These are phyloP conservation scores for Papilio glaucus DNA, from an alignment of 1,140 invertebrate species.

Conservation along the genomic window DNA sequence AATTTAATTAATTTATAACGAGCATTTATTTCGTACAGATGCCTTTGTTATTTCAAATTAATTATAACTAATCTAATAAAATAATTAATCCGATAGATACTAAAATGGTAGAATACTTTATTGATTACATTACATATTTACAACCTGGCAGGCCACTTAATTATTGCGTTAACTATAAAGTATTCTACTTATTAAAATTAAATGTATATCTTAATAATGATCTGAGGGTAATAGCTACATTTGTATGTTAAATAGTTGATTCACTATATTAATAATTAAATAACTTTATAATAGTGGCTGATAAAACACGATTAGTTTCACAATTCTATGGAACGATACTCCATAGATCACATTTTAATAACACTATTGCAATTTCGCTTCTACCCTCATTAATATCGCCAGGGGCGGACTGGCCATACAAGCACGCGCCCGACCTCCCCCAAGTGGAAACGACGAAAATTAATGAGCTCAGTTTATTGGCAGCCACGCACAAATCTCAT, in stretches of 20 bases:
- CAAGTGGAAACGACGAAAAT: slow-evolving; percentile 82
- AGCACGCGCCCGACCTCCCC: slow-evolving; percentile 79
- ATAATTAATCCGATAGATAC: not conserved
- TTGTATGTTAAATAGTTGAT: slow-evolving; percentile 33
- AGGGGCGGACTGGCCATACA: slow-evolving; percentile 84
- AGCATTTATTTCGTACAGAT: not conserved
- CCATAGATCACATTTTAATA: slow-evolving; percentile 71
- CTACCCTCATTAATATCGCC: slow-evolving; percentile 83
- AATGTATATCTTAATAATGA: not conserved
- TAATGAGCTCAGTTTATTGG: slow-evolving; percentile 83
- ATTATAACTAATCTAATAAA: not conserved
- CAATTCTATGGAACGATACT: slow-evolving; percentile 62
- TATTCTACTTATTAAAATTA: slow-evolving; percentile 11
- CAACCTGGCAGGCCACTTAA: not conserved
- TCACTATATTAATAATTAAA: slow-evolving; percentile 49
- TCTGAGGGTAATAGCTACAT: slow-evolving; percentile 23
- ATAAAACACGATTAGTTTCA: slow-evolving; percentile 75
- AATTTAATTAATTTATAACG: not conserved
- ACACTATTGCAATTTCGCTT: slow-evolving; percentile 81
- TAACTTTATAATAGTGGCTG: slow-evolving; percentile 67
- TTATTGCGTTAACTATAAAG: not conserved
- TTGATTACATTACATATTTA: not conserved
- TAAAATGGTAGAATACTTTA: slow-evolving; percentile 15
- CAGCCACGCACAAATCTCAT: slow-evolving; percentile 83
- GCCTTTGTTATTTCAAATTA: not conserved